Conservation (phyloP, 1,140 invertebrate species). For the Lepidurus arcticus region DNA sequence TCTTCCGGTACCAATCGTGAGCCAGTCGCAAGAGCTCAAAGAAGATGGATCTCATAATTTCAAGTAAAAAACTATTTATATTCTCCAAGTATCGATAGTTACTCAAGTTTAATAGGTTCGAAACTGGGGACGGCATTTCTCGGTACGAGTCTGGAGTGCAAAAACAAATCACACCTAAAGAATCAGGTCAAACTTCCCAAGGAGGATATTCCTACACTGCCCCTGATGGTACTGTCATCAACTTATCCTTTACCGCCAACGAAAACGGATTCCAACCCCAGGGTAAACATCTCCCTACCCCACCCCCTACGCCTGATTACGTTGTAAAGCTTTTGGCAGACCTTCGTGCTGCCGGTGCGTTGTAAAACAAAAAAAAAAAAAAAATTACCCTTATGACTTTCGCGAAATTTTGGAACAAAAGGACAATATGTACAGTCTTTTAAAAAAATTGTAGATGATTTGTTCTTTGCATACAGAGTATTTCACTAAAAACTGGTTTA, state of each 20-base stretch:
- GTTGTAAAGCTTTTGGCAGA: constrained; percentile 49
- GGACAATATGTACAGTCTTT: too few relatives aligned
- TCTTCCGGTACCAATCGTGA: constrained; percentile 56
- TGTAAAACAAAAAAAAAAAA: too few relatives aligned
- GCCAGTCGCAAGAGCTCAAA: constrained; percentile 56
- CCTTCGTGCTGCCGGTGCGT: constrained; percentile 16
- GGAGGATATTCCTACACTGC: constrained; percentile 45
- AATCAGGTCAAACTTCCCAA: constrained; percentile 37
- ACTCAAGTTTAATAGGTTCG: constrained; percentile 34
- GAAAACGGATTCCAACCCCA: constrained; percentile 63
- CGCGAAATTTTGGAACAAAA: neutral
- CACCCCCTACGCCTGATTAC: constrained; percentile 59
- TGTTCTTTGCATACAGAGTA: too few relatives aligned
- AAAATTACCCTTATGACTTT: neutral
- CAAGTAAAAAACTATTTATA: neutral
- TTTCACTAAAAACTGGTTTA: too few relatives aligned
- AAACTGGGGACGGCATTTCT: constrained; percentile 37
- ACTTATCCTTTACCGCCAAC: constrained; percentile 52
- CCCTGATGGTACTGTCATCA: constrained; percentile 37
- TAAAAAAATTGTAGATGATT: too few relatives aligned
- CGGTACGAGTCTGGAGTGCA: constrained; percentile 34
- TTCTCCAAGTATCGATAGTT: neutral
- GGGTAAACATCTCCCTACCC: constrained; percentile 67
- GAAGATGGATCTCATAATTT: constrained; percentile 40
- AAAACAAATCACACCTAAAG: constrained; percentile 33